Percentiles rank a stretch among this genome's conserved stretches.
Conservation (phyloP, 2,888 invertebrate genomes). For the Seira sanloemensis region DNA sequence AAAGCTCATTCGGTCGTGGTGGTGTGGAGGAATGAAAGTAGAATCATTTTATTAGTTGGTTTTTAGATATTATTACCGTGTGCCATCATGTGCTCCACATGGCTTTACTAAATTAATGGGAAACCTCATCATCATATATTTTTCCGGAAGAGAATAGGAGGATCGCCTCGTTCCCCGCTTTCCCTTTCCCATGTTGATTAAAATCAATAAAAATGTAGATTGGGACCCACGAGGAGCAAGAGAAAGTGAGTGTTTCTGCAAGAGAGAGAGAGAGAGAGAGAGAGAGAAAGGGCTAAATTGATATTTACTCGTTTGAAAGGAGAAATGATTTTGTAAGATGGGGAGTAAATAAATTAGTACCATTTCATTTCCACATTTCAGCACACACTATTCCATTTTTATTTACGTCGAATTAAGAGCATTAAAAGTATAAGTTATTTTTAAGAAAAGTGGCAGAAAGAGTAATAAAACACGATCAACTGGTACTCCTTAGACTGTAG, state of each 20-base stretch:
- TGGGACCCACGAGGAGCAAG: too few relatives aligned
- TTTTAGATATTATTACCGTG: neutral
- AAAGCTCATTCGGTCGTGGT: neutral
- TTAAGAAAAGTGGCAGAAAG: neutral
- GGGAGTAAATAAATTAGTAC: slow-evolving; percentile 12
- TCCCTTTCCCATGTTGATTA: slow-evolving; percentile 7
- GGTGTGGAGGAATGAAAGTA: neutral
- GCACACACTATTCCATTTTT: neutral
- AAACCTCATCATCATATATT: slow-evolving; percentile 13
- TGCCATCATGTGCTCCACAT: neutral
- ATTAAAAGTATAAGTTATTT: neutral
- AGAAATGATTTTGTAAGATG: neutral
- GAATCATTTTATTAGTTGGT: slow-evolving; percentile 2
- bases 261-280: too few relatives aligned
- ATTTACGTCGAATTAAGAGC: neutral
- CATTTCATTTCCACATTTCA: slow-evolving; percentile 8
- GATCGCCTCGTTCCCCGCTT: neutral
- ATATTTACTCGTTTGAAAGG: neutral
- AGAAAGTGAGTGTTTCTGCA: too few relatives aligned
- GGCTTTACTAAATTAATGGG: slow-evolving; percentile 7
- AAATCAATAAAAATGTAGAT: slow-evolving; percentile 14
- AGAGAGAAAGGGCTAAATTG: neutral
- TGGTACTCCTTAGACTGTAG: neutral
- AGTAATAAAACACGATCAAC: slow-evolving; percentile 14
- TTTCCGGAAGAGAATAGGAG: neutral